Evolutionary conservation across 2,797 vertebrate genomes (phyloP).

Genomic region (Pangasius sanitwongsei): DNA sequence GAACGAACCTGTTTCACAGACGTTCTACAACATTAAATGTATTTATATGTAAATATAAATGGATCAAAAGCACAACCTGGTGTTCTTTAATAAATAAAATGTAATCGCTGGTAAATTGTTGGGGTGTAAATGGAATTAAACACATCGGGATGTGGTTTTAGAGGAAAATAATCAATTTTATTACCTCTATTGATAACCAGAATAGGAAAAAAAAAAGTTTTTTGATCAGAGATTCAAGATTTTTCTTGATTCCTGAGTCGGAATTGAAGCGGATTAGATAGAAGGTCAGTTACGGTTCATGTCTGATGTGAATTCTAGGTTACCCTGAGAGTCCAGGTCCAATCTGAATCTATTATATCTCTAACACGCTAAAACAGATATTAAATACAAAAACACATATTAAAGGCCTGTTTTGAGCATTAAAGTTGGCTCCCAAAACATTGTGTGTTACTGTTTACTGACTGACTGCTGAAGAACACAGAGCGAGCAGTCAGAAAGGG

Average conservation of each 20-base stretch:
- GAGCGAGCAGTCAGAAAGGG: not conserved
- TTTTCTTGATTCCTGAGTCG: not conserved
- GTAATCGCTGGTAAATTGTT: not conserved
- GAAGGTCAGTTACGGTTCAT: not conserved
- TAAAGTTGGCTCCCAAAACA: not conserved
- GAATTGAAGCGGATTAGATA: not conserved
- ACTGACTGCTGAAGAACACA: not conserved
- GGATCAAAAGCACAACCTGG: not conserved
- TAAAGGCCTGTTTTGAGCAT: not conserved
- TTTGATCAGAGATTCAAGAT: not conserved
- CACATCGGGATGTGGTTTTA: not conserved
- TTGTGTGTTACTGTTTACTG: constrained; percentile 16
- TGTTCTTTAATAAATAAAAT: not conserved
- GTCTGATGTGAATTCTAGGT: not conserved
- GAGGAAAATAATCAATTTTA: not conserved
- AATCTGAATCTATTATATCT: not conserved
- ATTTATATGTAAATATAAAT: not conserved
- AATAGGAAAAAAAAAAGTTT: not conserved
- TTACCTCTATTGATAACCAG: not conserved
- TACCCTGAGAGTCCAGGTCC: not conserved
- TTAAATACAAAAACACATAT: not conserved
- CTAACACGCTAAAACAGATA: not conserved
- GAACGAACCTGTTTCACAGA: not conserved
- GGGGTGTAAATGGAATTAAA: not conserved
- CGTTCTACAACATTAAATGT: not conserved